phyloP scores from a whole-genome alignment of 1,140 invertebrate species.

The Penaeus indicus region DNA sequence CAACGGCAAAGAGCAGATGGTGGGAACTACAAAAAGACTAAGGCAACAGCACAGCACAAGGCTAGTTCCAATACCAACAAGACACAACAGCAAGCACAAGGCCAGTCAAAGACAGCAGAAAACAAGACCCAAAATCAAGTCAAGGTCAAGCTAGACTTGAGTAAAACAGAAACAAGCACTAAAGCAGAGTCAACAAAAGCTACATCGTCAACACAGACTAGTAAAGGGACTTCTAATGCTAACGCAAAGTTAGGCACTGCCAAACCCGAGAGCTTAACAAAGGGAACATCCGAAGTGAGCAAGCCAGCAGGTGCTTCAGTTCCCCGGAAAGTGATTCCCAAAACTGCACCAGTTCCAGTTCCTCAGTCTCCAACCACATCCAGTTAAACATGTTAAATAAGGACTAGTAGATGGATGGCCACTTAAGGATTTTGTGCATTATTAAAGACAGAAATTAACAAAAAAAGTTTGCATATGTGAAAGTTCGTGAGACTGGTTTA shows the following conservation, averaged over 20 bases:
- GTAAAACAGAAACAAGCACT: conserved; percentile 17
- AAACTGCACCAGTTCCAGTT: conserved; percentile 52
- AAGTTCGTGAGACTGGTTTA: too few species aligned
- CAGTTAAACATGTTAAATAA: conserved; percentile 16
- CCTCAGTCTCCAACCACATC: conserved; percentile 45
- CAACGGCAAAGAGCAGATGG: conserved; percentile 47
- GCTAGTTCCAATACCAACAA: conserved; percentile 3
- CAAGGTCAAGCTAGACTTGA: conserved; percentile 2
- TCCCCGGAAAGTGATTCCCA: conserved; percentile 18
- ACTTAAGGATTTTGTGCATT: too few species aligned
- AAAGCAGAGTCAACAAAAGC: conserved; percentile 5
- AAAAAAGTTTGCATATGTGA: too few species aligned
- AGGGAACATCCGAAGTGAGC: background rate
- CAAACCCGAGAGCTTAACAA: background rate
- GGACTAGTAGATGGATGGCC: too few species aligned
- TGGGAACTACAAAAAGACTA: conserved; percentile 50
- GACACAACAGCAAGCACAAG: conserved; percentile 20
- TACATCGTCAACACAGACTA: conserved; percentile 13
- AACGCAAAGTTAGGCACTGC: background rate
- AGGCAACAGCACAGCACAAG: conserved; percentile 32
- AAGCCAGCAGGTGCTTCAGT: background rate
- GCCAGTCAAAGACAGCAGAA: conserved; percentile 34
- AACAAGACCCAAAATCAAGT: conserved; percentile 37
- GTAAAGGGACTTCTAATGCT: background rate
- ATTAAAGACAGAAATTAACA: too few species aligned